Base-by-base conservation (phyloP, 2,888 invertebrate species). In the Lymantria dispar region DNA sequence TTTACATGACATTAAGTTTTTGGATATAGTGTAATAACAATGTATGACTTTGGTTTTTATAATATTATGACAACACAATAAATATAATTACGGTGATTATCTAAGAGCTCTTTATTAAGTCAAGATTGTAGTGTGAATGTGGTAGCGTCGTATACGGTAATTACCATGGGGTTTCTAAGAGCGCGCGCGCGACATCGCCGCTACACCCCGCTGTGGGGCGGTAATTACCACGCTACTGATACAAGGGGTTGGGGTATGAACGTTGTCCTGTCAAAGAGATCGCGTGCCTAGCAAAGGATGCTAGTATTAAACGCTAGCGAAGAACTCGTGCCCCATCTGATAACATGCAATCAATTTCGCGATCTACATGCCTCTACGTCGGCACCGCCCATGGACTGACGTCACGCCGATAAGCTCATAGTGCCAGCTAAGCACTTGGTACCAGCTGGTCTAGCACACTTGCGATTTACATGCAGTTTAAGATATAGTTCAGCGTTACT, bases 301-400 rank as follows among this genome's bases (percentile, higher is more conserved):
- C 87, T 84, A 80, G 83, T 85, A 87, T 88, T 88, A 89, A 89
- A 90, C 83, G 87, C 85, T 84, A 86, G 85, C 88, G 85, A 88
- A 87, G 88, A 89, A 87, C 85, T 86, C 87, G 85, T 84, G 85
- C 88, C 81, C 83, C 86, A 90, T 88, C 90, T 82, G 90, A 90
- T 90, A 89, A 79, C 88, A 85, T 87, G 89, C 90, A 87, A 91
- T 91, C 90, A 87, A 90, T 87, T 90, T 87, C 84, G 90, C 91
- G 85, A 91, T 91, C 91, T 90, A 88, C 88, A 89, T 85, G 83
- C 85, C 74, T 88, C 84, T 85, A 87, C 80, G 85, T 85, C 84
- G 85, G 86, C 87, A 82, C 86, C 86, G 83, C 85, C 86, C 84
- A 72, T 81, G 79, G 80, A 82, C 83, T 87, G 87, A 89, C 89